Evolutionary conservation across 2,113 vertebrate species (phyloP).

Genomic region (Setophaga petechia): DNA sequence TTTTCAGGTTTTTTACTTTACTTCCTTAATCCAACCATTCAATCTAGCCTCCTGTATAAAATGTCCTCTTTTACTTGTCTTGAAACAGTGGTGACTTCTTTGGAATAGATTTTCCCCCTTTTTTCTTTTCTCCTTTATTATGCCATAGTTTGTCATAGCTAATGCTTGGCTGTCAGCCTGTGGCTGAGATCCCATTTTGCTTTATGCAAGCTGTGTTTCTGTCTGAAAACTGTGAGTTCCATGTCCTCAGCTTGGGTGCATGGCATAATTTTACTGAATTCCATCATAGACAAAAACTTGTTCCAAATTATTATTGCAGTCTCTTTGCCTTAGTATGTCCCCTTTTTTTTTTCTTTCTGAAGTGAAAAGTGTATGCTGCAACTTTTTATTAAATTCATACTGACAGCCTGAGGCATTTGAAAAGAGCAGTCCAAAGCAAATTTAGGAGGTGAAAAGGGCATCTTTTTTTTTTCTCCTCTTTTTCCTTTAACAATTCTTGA

Average conservation of each 20-base stretch:
- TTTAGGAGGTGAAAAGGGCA: neutral
- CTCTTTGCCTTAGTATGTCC: neutral
- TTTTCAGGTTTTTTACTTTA: neutral
- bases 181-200: neutral
- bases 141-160: neutral
- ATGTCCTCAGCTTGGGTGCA: constrained; percentile 12
- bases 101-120: neutral
- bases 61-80: neutral
- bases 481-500: neutral
- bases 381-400: neutral
- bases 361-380: neutral
- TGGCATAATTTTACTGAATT: neutral
- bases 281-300: neutral
- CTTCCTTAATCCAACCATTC: neutral
- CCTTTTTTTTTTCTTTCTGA: neutral
- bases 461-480: neutral
- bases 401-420: neutral
- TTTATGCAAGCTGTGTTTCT: constrained; percentile 1
- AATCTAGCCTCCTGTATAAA: neutral
- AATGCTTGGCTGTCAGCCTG: neutral
- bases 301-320: neutral
- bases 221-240: neutral
- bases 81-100: neutral
- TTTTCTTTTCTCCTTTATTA: neutral
- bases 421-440: neutral